Base-by-base conservation (phyloP, 2,113 vertebrate species). In the Arenaria interpres region DNA sequence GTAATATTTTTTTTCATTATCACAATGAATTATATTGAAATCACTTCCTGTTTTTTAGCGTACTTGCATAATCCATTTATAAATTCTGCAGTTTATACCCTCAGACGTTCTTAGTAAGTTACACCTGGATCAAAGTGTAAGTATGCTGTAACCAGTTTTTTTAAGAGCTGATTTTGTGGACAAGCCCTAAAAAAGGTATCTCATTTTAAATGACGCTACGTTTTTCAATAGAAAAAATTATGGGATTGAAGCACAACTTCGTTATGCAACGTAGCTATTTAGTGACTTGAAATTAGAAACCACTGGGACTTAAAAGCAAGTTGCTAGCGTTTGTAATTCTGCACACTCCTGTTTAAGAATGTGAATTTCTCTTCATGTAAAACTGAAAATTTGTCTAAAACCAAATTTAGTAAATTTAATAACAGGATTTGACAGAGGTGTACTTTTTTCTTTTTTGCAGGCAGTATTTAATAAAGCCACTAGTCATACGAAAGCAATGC, bases 391-490 rank as follows among this genome's bases (percentile, higher is more conserved):
- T 35, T 33, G 3, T 14, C 50, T 90, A 46, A 59, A 74, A 57
- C 13, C 56, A 71, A 81, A 45, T 22, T 32, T 50, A 28, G 6
- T 62, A 24, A 37, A 8, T 18, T 69, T 32, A 53, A 17, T 84
- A 33, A 53, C 13, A 54, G 22, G 15, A 21, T 82, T 64, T 81
- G 21, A 54, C 21, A 43, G 14, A 48, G 14, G 25, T 60, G 14
- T 35, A 13, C 5, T 30, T 30, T 39, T 30, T 39, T 27, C 82
- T 20, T 93, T 94, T 83, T 89, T 48, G 12, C 79, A 99, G 99
- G 98, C 98, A 83, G 97, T 99, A 53, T 98, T 99, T 73, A 98
- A 98, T 93, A 99, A 99, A 98, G 99, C 99, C 77, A 99, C 99
- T 4, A 98, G 97, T 94, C 99, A 99, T 82, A 99, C 98, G 28